Evolutionary conservation across 2,113 vertebrate species (phyloP).

Genomic region (Lanius ludovicianus): DNA sequence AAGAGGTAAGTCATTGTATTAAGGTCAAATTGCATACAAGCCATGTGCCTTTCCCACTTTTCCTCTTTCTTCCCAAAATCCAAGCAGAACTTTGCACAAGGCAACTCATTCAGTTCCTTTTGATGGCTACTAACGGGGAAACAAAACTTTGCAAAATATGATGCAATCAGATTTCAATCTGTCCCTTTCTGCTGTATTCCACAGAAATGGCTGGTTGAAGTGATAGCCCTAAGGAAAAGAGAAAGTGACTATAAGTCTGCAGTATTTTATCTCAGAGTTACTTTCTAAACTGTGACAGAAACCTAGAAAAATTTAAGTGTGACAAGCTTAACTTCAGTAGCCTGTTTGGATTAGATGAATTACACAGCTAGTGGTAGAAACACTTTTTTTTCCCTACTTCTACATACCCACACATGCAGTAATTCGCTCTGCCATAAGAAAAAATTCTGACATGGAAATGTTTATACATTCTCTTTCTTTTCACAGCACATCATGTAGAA

Average conservation of each 20-base stretch:
- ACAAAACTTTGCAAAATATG: neutral
- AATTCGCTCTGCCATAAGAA: neutral
- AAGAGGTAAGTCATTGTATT: neutral
- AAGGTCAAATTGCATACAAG: neutral
- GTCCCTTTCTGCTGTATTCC: neutral
- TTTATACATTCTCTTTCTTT: neutral
- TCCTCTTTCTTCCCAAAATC: neutral
- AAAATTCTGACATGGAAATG: neutral
- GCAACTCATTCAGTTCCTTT: neutral
- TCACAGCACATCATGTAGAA: neutral
- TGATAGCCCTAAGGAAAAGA: neutral
- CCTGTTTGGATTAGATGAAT: neutral
- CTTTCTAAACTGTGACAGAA: neutral
- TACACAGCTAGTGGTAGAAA: neutral
- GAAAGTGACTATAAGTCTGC: neutral
- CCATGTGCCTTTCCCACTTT: rapidly evolving
- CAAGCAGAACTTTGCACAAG: neutral
- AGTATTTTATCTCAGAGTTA: neutral
- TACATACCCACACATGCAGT: neutral
- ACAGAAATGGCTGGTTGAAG: neutral
- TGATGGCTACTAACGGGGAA: neutral
- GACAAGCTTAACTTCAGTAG: neutral
- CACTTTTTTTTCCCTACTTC: rapidly evolving
- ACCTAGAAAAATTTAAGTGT: neutral
- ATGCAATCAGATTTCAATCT: neutral